Percentiles rank a stretch among this genome's conserved stretches.
phyloP scores from a whole-genome alignment of 2,888 invertebrate species.

The Resseliella maxima region DNA sequence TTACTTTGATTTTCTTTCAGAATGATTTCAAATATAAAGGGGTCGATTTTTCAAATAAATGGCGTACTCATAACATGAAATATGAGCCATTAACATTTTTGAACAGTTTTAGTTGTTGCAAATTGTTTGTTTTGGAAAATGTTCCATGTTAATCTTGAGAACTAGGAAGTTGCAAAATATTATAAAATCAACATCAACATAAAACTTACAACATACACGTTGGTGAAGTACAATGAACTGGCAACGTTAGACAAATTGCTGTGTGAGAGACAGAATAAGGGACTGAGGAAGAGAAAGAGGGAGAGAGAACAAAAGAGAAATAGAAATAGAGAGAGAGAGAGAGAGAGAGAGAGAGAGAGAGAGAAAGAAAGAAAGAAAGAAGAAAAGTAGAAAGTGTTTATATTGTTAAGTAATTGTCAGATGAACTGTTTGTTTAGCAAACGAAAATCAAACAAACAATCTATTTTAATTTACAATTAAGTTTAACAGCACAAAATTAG shows the following conservation, averaged over 20 bases:
- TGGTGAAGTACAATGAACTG: too few relatives aligned
- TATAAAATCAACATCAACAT: too few relatives aligned
- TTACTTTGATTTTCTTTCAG: background rate
- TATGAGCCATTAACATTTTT: background rate
- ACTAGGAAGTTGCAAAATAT: too few relatives aligned
- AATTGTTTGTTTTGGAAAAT: too few relatives aligned
- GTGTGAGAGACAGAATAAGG: too few relatives aligned
- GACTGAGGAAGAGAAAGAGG: too few relatives aligned
- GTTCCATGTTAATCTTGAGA: too few relatives aligned
- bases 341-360: background rate
- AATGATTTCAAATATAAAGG: background rate
- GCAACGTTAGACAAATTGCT: too few relatives aligned
- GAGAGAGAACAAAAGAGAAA: too few relatives aligned
- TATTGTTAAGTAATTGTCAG: background rate
- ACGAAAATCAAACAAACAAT: background rate
- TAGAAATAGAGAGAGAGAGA: background rate
- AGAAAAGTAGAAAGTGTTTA: background rate
- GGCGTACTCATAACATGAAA: background rate
- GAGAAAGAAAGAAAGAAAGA: background rate
- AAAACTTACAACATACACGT: too few relatives aligned
- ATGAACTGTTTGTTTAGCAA: background rate
- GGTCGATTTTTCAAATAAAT: background rate
- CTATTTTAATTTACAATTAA: slow-evolving; percentile 17
- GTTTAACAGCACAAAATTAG: background rate
- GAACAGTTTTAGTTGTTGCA: too few relatives aligned